These are phyloP conservation scores for Euura saliciscinereae DNA, from an alignment of 1,140 invertebrate genomes.

Conservation along the genomic window DNA sequence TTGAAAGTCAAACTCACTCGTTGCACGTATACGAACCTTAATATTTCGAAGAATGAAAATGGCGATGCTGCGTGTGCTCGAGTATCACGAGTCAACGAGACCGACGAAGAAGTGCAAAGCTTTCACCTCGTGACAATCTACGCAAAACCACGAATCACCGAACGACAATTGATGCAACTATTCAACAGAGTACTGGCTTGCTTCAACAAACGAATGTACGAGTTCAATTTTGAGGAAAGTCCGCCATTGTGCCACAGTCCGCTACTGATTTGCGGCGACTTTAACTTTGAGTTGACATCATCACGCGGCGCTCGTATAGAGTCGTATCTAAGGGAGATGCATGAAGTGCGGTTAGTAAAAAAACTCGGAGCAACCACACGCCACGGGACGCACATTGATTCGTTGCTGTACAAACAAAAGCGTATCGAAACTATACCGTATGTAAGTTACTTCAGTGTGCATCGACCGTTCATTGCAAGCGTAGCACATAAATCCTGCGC, in stretches of 20 bases:
- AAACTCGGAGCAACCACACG: background rate
- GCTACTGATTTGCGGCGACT: too few relatives aligned
- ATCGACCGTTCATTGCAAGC: background rate
- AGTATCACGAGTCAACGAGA: background rate
- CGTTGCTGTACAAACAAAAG: background rate
- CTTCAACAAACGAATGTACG: too few relatives aligned
- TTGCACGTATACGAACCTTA: background rate
- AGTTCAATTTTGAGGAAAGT: too few relatives aligned
- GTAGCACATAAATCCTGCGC: too few relatives aligned
- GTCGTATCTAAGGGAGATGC: background rate
- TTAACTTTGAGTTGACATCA: background rate
- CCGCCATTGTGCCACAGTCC: too few relatives aligned
- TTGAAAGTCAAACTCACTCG: background rate
- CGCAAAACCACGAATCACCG: background rate
- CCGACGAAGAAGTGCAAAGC: background rate
- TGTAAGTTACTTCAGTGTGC: background rate
- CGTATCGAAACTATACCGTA: background rate
- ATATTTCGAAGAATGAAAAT: background rate
- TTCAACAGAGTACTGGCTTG: too few relatives aligned
- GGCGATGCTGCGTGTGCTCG: background rate
- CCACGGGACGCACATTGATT: background rate
- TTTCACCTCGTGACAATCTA: background rate
- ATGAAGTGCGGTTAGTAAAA: background rate
- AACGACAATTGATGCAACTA: background rate
- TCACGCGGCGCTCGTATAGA: too few relatives aligned